Conservation (phyloP, 35 echinoderm and acorn worm species). For the Ophioderma brevispina region DNA sequence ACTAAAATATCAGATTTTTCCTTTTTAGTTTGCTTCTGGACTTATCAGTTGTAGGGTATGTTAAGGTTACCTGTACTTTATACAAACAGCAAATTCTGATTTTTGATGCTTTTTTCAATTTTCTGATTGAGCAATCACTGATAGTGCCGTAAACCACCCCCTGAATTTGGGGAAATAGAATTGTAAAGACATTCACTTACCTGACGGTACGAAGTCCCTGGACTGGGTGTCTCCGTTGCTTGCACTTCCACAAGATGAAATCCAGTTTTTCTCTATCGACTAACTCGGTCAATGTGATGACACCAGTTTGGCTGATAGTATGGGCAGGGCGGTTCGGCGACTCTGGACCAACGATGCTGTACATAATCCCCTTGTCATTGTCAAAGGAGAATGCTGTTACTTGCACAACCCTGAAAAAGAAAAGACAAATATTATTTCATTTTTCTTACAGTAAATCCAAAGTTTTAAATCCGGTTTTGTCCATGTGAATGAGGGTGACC, state of each 20-base stretch:
- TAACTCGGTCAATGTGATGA: conserved; percentile 34
- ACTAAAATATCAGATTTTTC: too few relatives aligned
- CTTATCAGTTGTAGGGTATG: too few relatives aligned
- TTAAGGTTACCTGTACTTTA: too few relatives aligned
- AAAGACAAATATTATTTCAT: background rate
- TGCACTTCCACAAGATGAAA: conserved; percentile 50
- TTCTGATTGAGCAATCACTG: too few relatives aligned
- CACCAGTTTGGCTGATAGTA: conserved; percentile 38
- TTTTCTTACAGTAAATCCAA: too few relatives aligned
- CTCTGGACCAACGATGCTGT: conserved; percentile 22
- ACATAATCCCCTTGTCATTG: conserved; percentile 47
- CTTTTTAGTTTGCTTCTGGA: too few relatives aligned
- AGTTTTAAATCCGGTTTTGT: too few relatives aligned
- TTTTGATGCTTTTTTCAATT: too few relatives aligned
- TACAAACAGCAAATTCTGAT: too few relatives aligned
- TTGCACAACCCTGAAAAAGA: conserved; percentile 38
- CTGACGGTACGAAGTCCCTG: conserved; percentile 37
- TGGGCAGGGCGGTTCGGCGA: conserved; percentile 17
- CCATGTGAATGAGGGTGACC: too few relatives aligned
- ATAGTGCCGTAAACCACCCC: too few relatives aligned
- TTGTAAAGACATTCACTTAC: conserved; percentile 51
- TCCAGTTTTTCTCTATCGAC: conserved; percentile 43
- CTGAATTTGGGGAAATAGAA: too few relatives aligned
- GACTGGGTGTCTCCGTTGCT: conserved; percentile 35
- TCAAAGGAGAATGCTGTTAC: conserved; percentile 63